phyloP scores from a whole-genome alignment of 1,140 invertebrate genomes.

The Drepana arcuata region DNA sequence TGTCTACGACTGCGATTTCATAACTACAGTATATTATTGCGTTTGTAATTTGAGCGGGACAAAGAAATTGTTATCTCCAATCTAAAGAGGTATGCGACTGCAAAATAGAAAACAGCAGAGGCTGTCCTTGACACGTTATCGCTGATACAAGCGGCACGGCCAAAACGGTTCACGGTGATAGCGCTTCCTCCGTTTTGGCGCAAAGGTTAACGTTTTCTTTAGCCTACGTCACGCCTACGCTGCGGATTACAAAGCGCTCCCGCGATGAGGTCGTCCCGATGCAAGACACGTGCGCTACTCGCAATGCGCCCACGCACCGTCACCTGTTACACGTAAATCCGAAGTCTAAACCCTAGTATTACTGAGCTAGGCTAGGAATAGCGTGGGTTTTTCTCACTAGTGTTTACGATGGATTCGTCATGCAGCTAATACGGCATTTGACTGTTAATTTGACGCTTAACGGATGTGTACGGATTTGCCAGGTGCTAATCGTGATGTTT shows the following conservation, averaged over 20 bases:
- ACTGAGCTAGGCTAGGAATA: slow-evolving; percentile 27
- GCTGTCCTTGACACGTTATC: slow-evolving; percentile 1
- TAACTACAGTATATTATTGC: slow-evolving; percentile 2
- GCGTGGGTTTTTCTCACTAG: slow-evolving; percentile 53
- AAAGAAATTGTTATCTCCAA: too few species aligned
- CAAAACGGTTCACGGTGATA: not conserved
- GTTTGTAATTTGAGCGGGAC: too few species aligned
- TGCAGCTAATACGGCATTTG: slow-evolving; percentile 17
- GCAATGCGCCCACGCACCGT: slow-evolving; percentile 10
- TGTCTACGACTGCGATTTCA: slow-evolving; percentile 9
- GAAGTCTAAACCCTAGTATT: too few species aligned
- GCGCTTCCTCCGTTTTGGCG: slow-evolving; percentile 8
- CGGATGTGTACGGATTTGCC: slow-evolving; percentile 13
- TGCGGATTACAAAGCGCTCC: too few species aligned
- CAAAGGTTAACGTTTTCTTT: slow-evolving; percentile 23
- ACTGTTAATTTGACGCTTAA: slow-evolving; percentile 23
- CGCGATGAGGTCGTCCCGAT: slow-evolving; percentile 25
- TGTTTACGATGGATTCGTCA: slow-evolving; percentile 29
- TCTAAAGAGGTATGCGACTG: too few species aligned
- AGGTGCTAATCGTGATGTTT: slow-evolving; percentile 14
- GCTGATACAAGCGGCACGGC: not conserved
- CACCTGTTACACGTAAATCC: slow-evolving; percentile 13
- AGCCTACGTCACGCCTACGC: slow-evolving; percentile 40
- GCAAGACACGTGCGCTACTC: slow-evolving; percentile 35
- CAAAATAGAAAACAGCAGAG: too few species aligned